phyloP scores from a whole-genome alignment of 1,140 invertebrate species.

The Hycleus phaleratus region DNA sequence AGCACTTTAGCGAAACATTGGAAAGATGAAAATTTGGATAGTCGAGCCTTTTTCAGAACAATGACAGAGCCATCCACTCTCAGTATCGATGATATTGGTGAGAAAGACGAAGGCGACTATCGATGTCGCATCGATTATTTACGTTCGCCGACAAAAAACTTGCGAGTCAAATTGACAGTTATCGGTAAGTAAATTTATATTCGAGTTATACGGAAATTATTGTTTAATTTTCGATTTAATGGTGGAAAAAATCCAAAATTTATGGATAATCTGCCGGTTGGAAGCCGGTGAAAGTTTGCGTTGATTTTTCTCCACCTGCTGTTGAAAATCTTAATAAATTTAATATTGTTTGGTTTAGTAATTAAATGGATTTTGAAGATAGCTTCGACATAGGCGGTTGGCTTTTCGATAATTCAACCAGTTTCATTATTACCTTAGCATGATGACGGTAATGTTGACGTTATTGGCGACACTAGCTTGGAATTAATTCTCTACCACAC shows the following conservation, averaged over 20 bases:
- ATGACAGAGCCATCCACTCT: slow-evolving; percentile 54
- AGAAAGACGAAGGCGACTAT: slow-evolving; percentile 58
- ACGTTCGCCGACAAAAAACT: slow-evolving; percentile 61
- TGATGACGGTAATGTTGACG: too few relatives aligned
- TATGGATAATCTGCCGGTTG: too few relatives aligned
- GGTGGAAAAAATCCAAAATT: too few relatives aligned
- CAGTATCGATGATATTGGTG: slow-evolving; percentile 53
- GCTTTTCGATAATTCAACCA: too few relatives aligned
- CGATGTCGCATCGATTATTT: slow-evolving; percentile 62
- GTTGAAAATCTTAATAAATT: neutral
- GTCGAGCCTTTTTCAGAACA: slow-evolving; percentile 50
- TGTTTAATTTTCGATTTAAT: too few relatives aligned
- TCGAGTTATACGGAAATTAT: too few relatives aligned
- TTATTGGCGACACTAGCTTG: too few relatives aligned
- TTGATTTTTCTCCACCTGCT: too few relatives aligned
- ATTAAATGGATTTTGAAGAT: neutral
- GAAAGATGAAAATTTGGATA: slow-evolving; percentile 48
- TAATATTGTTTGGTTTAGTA: neutral
- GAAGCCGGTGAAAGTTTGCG: too few relatives aligned
- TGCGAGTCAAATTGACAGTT: slow-evolving; percentile 57
- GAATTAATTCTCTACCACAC: neutral
- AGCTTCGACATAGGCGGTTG: neutral
- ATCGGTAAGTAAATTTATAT: slow-evolving; percentile 51
- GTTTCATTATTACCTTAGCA: too few relatives aligned
- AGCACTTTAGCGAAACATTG: slow-evolving; percentile 48